Evolutionary conservation across 2,113 vertebrate genomes (phyloP).

Genomic region (Tachysurus fulvidraco): DNA sequence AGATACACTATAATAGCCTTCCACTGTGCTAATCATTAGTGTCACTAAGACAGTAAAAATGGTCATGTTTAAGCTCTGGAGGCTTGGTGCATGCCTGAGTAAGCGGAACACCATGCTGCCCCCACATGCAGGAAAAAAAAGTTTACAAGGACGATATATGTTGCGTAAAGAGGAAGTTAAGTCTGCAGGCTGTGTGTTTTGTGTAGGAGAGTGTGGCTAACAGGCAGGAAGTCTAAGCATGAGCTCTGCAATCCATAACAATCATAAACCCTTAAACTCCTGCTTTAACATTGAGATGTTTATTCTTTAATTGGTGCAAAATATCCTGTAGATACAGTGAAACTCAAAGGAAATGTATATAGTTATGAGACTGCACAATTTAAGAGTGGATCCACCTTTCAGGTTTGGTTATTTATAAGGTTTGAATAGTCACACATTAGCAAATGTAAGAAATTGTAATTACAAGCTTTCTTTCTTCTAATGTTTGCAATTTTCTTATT

Average conservation of each 20-base stretch:
- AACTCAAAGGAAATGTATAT: not conserved
- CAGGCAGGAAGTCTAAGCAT: slow-evolving; percentile 1
- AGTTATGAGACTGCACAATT: not conserved
- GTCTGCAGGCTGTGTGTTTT: slow-evolving; percentile 31
- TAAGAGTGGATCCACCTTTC: not conserved
- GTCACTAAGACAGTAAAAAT: not conserved
- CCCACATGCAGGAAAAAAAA: slow-evolving; percentile 2
- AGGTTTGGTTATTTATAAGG: not conserved
- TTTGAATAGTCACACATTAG: not conserved
- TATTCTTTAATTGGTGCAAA: not conserved
- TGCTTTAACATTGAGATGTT: not conserved
- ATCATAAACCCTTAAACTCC: not conserved
- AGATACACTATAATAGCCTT: not conserved
- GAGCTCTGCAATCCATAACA: slow-evolving; percentile 2
- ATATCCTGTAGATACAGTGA: not conserved
- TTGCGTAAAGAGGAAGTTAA: slow-evolving; percentile 43
- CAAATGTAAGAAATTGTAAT: not conserved
- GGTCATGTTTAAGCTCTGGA: not conserved
- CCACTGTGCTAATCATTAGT: not conserved
- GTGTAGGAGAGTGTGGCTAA: not conserved
- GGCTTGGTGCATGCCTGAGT: not conserved
- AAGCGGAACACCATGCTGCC: slow-evolving; percentile 12
- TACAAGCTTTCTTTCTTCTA: not conserved
- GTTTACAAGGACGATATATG: slow-evolving; percentile 39
- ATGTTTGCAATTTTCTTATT: not conserved